A percentile compares a stretch with the other conserved stretches of the same genome.
Evolutionary conservation across 2,888 invertebrate genomes (phyloP).

Genomic region (Euproctis similis): DNA sequence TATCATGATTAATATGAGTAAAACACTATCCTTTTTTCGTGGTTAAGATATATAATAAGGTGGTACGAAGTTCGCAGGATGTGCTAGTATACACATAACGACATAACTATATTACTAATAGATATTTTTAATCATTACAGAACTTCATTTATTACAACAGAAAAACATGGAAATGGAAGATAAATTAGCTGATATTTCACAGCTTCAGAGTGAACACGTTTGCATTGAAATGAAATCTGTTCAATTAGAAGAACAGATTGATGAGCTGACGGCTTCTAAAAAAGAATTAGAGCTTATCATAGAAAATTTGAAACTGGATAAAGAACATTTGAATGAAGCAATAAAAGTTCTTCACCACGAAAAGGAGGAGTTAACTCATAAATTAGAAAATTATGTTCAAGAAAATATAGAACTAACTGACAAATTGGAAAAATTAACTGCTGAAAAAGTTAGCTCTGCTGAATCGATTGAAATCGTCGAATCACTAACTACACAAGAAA

Average conservation of each 20-base stretch:
- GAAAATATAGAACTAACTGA: conserved; percentile 85
- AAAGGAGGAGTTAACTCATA: conserved; percentile 76
- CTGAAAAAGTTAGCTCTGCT: conserved; percentile 83
- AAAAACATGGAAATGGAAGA: conserved; percentile 78
- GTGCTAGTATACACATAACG: too few species aligned
- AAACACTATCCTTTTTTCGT: too few species aligned
- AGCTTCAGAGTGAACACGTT: conserved; percentile 81
- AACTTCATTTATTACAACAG: conserved; percentile 75
- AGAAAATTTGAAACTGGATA: conserved; percentile 66
- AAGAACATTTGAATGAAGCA: conserved; percentile 68
- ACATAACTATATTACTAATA: not conserved
- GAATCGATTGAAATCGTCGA: conserved; percentile 86
- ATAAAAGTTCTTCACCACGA: conserved; percentile 76
- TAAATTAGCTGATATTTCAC: conserved; percentile 76
- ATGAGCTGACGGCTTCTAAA: conserved; percentile 68
- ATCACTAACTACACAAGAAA: conserved; percentile 81
- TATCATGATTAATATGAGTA: too few species aligned
- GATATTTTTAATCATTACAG: conserved; percentile 38
- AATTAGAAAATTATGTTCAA: conserved; percentile 79
- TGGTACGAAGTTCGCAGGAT: too few species aligned
- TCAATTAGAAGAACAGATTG: conserved; percentile 86
- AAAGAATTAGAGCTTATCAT: conserved; percentile 66
- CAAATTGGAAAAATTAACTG: conserved; percentile 82
- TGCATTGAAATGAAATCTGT: conserved; percentile 85
- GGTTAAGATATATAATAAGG: too few species aligned